Percentiles rank a stretch among this genome's conserved stretches.
Evolutionary conservation across 2,113 vertebrate genomes (phyloP).

Genomic region (Herpetotheres cachinnans): DNA sequence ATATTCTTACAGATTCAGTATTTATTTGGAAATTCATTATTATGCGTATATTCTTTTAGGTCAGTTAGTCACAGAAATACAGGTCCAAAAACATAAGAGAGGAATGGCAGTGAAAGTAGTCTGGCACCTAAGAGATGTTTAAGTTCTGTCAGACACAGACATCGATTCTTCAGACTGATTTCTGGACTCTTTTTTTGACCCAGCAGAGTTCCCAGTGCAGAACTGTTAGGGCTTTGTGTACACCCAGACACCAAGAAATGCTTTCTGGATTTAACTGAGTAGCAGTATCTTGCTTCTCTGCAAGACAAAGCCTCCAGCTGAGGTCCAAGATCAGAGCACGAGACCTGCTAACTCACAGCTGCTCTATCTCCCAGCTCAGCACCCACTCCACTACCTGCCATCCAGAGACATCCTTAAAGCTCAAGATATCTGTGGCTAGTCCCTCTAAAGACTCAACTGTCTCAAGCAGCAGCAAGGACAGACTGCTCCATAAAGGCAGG

Average conservation of each 20-base stretch:
- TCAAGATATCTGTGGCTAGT: background rate
- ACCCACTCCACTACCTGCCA: background rate
- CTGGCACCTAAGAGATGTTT: background rate
- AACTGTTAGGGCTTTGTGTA: background rate
- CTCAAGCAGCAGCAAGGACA: background rate
- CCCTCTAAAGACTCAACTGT: background rate
- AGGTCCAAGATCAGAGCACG: background rate
- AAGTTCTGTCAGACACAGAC: background rate
- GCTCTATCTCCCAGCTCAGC: background rate
- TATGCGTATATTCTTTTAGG: background rate
- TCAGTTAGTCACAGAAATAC: background rate
- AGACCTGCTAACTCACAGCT: background rate
- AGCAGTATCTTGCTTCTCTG: background rate
- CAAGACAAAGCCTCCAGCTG: background rate
- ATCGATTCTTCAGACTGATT: background rate
- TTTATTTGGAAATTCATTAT: background rate
- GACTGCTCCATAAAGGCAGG: background rate
- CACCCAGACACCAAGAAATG: background rate
- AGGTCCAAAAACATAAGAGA: background rate
- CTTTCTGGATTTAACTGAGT: background rate
- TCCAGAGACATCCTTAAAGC: background rate
- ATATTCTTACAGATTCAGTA: background rate
- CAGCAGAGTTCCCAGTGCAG: background rate
- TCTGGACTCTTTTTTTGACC: background rate
- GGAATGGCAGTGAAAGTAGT: rapidly evolving